Conservation (phyloP, 35 echinoderm and acorn worm genomes). For the Stichopus chloronotus region DNA sequence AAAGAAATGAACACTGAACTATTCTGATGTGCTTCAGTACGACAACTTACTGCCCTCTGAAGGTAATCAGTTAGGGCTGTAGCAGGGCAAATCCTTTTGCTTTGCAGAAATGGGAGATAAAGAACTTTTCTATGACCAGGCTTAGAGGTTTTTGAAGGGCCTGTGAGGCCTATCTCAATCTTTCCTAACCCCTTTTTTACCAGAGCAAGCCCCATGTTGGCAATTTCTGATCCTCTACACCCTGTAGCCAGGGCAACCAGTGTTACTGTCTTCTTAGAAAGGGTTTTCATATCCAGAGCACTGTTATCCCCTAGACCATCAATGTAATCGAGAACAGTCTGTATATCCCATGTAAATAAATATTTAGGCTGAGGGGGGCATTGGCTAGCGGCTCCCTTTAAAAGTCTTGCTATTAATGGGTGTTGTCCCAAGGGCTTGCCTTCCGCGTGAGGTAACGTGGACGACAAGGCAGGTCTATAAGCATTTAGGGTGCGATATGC, state of each 20-base stretch:
- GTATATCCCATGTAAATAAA: slow-evolving; percentile 42
- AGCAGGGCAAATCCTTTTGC: neutral
- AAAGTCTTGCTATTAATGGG: neutral
- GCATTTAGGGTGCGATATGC: neutral
- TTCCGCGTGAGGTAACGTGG: neutral
- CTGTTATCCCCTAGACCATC: neutral
- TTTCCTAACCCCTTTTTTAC: neutral
- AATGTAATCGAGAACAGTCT: slow-evolving; percentile 24
- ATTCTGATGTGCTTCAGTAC: neutral
- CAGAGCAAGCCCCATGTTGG: neutral
- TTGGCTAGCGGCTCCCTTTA: neutral
- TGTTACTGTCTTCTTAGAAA: slow-evolving; percentile 25
- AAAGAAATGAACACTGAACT: neutral
- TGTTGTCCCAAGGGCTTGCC: neutral
- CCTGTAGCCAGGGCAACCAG: slow-evolving; percentile 14
- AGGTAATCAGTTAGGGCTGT: neutral
- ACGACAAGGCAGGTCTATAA: neutral
- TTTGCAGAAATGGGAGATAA: neutral
- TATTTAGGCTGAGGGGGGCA: slow-evolving; percentile 43
- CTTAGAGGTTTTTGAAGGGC: slow-evolving; percentile 4
- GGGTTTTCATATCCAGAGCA: neutral
- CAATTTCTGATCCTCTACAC: slow-evolving; percentile 22
- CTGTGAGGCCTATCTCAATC: neutral
- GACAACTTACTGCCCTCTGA: neutral
- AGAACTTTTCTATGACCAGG: slow-evolving; percentile 27